Conservation (phyloP, 2,888 invertebrate species). For the Drosophila kokeensis region DNA sequence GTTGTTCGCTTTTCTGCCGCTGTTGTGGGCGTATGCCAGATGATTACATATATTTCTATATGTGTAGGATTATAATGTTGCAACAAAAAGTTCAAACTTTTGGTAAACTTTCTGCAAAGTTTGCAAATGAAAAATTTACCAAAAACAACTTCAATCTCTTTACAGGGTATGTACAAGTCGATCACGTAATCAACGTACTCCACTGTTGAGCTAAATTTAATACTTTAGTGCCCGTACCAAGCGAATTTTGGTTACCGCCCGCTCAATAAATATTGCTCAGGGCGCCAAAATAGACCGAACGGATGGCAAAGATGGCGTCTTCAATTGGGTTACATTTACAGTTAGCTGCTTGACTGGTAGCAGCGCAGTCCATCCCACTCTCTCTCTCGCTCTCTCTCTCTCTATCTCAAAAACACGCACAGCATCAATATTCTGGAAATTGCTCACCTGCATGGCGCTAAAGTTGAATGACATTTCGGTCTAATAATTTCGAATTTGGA, state of each 20-base stretch:
- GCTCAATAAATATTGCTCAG: constrained; percentile 5
- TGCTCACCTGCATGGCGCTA: constrained; percentile 84
- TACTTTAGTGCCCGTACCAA: constrained; percentile 34
- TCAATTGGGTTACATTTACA: constrained; percentile 18
- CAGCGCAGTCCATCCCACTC: constrained; percentile 7
- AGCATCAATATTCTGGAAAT: constrained; percentile 33
- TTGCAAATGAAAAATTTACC: neutral
- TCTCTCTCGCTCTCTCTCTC: neutral
- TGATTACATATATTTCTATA: neutral
- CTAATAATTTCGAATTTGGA: constrained; percentile 29
- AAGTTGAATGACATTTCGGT: constrained; percentile 83
- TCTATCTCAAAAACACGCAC: neutral
- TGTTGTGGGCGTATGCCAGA: constrained; percentile 8
- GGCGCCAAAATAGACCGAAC: constrained; percentile 3
- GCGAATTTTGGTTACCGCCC: constrained; percentile 21
- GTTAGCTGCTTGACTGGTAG: constrained; percentile 10
- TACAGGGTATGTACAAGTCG: constrained; percentile 12
- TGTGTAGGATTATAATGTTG: neutral
- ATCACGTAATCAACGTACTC: neutral
- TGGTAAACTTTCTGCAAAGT: neutral
- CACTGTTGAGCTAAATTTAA: neutral
- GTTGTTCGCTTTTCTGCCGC: neutral
- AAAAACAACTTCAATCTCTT: neutral
- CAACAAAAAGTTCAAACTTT: neutral
- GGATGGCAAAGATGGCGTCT: constrained; percentile 24